Conservation (phyloP, 2,113 vertebrate genomes). For the Macaca nemestrina region DNA sequence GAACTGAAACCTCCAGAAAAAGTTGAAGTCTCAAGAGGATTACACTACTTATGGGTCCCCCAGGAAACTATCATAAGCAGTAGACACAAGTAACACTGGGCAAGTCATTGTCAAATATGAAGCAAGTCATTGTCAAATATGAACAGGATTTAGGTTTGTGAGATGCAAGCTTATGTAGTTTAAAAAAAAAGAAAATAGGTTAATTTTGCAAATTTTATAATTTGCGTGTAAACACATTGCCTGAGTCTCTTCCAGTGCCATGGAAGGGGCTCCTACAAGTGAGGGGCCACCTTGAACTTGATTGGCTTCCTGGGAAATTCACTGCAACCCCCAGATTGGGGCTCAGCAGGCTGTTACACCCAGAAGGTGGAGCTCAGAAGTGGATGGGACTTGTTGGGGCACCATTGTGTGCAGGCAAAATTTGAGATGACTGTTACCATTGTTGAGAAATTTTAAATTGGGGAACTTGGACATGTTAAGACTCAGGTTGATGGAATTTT, state of each 20-base stretch:
- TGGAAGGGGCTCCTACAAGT: neutral
- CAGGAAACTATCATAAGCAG: neutral
- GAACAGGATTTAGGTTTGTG: fast-evolving
- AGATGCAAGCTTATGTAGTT: fast-evolving
- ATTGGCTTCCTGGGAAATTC: neutral
- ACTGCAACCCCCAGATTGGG: fast-evolving
- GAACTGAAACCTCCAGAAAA: fast-evolving
- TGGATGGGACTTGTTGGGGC: fast-evolving
- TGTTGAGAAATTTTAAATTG: too few relatives aligned
- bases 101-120: neutral
- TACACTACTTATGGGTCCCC: fast-evolving
- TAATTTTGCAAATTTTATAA: neutral
- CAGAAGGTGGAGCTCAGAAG: fast-evolving
- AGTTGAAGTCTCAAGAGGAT: fast-evolving
- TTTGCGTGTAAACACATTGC: fast-evolving
- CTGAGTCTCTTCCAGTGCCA: neutral
- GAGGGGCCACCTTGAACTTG: neutral
- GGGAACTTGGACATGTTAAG: neutral
- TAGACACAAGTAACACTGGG: neutral
- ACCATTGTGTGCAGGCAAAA: fast-evolving
- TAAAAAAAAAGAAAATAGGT: neutral
- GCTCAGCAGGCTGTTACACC: neutral
- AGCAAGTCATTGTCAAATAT: neutral
- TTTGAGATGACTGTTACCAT: neutral
- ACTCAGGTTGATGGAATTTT: fast-evolving